Base-by-base conservation (phyloP, 64 coral and sea anemone species). In the Montipora capricornis region DNA sequence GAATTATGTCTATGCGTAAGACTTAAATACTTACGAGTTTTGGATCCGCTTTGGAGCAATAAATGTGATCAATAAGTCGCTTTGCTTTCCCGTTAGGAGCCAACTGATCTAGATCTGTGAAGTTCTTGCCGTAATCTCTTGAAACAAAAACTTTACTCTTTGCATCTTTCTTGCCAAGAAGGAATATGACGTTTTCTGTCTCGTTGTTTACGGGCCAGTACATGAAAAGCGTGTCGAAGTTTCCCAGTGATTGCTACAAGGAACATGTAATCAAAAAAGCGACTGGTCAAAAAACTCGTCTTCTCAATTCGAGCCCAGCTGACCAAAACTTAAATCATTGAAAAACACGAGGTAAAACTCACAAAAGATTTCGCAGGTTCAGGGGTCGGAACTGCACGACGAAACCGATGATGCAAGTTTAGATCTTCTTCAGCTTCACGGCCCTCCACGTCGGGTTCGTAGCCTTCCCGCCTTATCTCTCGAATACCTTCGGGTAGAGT, bases 21-120 rank as follows among this genome's bases (percentile, higher is more conserved):
- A 80, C 92, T 88, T 88, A 13, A 24, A 29, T 48, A 80, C 92
- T 88, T 88, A 93, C 92, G 74, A 93, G 48, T 20, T 74, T 80
- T 44, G 75, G 92, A 37, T 93, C 78, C 1, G 51, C 75, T 71
- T 88, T 87, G 12, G 83, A 76, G 47, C 57, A 85, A 73, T 93
- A 93, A 52, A 93, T 88, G 62, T 93, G 83, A 74, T 93, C 84
- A 88, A 93, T 88, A 7, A 73, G 6, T 57, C 4, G 53, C 12
- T 45, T 4, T 19, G 59, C 15, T 10, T 46, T 76, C 19, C 9
- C 15, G 37, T 1, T 37, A 47, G 0, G 50, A 7, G 11, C 6
- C 24, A 20, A 17, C 16, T 16, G 79, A 3, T 87, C 64, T 6
- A 64, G n/a, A 6, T 87, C 75, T 0, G 59, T 87, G 57, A 83